A percentile compares a stretch with the other conserved stretches of the same genome.
Conservation (phyloP, 2,113 vertebrate genomes). For the Megatriorchis doriae region DNA sequence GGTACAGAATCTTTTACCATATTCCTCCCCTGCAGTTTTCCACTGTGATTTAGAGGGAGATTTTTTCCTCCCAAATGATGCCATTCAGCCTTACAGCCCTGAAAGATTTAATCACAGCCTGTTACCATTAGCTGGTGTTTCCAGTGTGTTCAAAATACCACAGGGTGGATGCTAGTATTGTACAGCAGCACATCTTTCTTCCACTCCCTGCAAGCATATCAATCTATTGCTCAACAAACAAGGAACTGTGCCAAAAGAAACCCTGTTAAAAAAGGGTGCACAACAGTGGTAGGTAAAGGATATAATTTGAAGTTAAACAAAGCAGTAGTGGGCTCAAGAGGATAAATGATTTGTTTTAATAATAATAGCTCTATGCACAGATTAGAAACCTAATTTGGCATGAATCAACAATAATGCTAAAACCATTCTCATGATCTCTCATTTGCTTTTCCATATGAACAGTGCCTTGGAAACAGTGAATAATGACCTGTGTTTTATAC, state of each 20-base stretch:
- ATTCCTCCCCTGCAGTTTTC: neutral
- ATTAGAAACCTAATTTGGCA: conserved; percentile 45
- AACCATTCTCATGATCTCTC: conserved; percentile 9
- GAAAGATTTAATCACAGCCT: neutral
- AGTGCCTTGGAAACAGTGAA: neutral
- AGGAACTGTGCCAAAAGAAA: conserved; percentile 1
- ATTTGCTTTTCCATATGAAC: conserved; percentile 8
- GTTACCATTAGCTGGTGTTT: neutral
- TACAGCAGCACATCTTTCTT: neutral
- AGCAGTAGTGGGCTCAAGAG: neutral
- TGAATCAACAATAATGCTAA: conserved; percentile 11
- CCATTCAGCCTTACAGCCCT: neutral
- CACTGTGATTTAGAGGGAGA: neutral
- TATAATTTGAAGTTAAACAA: neutral
- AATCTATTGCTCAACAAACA: neutral
- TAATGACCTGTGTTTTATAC: neutral
- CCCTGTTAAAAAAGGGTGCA: neutral
- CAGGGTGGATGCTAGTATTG: neutral
- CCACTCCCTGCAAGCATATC: neutral
- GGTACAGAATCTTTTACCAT: neutral
- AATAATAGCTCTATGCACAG: neutral
- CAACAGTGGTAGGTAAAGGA: neutral
- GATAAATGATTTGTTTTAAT: conserved; percentile 32
- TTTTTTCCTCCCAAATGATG: neutral
- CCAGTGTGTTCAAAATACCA: neutral